Base-by-base conservation (phyloP, 2,888 invertebrate species). In the Archips crataeganus region DNA sequence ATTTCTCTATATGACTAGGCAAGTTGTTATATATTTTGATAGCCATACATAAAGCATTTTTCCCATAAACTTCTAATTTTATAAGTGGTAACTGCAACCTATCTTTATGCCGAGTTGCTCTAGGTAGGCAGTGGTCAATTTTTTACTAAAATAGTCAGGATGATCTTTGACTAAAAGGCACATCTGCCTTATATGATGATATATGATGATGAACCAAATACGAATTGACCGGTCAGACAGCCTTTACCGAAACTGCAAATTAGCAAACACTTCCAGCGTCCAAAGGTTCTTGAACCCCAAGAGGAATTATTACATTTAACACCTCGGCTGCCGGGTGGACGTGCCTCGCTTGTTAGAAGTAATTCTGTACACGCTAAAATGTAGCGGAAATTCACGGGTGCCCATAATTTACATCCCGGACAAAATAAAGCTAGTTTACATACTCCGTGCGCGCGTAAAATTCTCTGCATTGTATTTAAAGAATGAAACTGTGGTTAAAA, bases 271-370 rank as follows among this genome's bases (percentile, higher is more conserved):
- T 75, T 76, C 70, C 69, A 75, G 74, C n/a, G 23, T 23, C 45
- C 64, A 64, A 73, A 76, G 76, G 75, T 77, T 60, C 71, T 68
- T 74, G 65, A 59, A 67, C 67, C 49, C 71, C 64, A 49, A 54
- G 62, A 67, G 63, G 68, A 73, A 73, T 73, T 73, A 73, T 73
- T 75, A 76, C 77, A 77, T 81, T 84, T 84, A 83, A 76, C 80
- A 81, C 80, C 78, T 81, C 66, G 69, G 74, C 77, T 65, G 74
- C 68, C 59, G 75, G 61, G 45, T 42, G 64, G 68, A 76, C 79
- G 77, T 79, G 82, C 77, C 70, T 75, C 70, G 78, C 82, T 82
- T 75, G 79, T 84, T 85, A 85, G 83, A 72, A 75, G 76, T 77
- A 54, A 71, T 71, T 67, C 71, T 67, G 15, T 60, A 65, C 74